Conservation (phyloP, 2,113 vertebrate genomes). For the Heptranchias perlo region DNA sequence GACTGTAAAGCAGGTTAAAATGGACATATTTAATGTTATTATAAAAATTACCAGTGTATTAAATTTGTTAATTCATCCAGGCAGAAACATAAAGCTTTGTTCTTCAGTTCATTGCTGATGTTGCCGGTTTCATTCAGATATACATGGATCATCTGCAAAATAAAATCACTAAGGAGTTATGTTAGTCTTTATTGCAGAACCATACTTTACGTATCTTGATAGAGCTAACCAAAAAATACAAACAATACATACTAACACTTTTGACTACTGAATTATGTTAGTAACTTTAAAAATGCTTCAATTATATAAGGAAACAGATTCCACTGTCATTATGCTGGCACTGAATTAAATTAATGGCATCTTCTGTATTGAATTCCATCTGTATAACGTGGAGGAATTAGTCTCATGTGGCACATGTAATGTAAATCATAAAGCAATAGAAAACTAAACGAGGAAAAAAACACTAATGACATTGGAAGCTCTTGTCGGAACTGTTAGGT, state of each 20-base stretch:
- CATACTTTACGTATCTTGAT: background rate
- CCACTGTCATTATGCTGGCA: background rate
- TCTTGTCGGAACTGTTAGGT: too few relatives aligned
- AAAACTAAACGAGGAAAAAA: background rate
- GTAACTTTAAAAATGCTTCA: too few relatives aligned
- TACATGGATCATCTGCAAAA: constrained; percentile 54
- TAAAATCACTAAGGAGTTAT: background rate
- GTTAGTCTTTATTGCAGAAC: background rate
- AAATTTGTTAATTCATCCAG: constrained; percentile 52
- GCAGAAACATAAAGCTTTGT: constrained; percentile 50
- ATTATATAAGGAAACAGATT: background rate
- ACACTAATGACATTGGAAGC: background rate
- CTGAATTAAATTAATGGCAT: background rate
- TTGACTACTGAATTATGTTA: too few relatives aligned
- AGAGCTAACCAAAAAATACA: background rate
- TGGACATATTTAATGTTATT: background rate
- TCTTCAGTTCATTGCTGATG: constrained; percentile 55
- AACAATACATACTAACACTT: background rate
- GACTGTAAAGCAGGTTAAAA: background rate
- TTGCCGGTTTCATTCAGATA: constrained; percentile 47
- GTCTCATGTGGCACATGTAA: background rate
- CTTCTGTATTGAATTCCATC: background rate
- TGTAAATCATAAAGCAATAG: background rate
- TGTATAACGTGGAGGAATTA: background rate
- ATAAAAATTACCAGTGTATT: constrained; percentile 52